Conservation (phyloP, 2,888 invertebrate species). For the Drosophila lutescens region DNA sequence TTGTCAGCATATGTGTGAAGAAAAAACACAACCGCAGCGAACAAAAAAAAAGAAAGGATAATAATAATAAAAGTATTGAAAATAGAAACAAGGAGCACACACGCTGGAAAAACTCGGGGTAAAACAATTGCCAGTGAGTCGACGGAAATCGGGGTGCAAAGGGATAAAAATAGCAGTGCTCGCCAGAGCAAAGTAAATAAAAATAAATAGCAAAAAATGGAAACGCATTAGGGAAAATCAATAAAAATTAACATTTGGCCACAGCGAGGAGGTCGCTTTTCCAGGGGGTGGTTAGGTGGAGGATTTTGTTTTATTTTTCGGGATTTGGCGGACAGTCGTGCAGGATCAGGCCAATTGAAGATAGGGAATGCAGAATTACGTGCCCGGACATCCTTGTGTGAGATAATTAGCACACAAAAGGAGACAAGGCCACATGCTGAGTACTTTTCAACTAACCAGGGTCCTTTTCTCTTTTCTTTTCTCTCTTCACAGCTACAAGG, state of each 20-base stretch:
- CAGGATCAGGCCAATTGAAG: constrained; percentile 55
- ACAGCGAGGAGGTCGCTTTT: constrained; percentile 1
- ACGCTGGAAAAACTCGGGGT: constrained; percentile 32
- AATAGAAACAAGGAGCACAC: constrained; percentile 28
- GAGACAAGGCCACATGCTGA: constrained; percentile 40
- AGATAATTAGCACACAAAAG: constrained; percentile 68
- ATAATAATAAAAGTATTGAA: constrained; percentile 68
- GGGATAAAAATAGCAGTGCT: constrained; percentile 25
- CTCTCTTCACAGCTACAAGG: constrained; percentile 56
- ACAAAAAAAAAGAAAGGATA: constrained; percentile 35
- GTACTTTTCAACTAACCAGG: constrained; percentile 40
- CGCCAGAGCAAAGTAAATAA: constrained; percentile 62
- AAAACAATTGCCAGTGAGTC: constrained; percentile 74
- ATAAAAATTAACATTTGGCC: constrained; percentile 73
- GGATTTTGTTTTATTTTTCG: constrained; percentile 5
- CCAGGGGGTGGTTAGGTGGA: constrained; percentile 3
- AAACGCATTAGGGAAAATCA: constrained; percentile 78
- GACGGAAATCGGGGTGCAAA: constrained; percentile 52
- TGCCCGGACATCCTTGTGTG: constrained; percentile 70
- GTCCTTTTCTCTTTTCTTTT: constrained; percentile 19
- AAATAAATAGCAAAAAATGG: constrained; percentile 67
- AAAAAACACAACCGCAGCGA: constrained; percentile 57
- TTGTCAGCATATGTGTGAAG: constrained; percentile 76
- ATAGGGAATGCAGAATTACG: constrained; percentile 52
- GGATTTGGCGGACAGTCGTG: constrained; percentile 20